A percentile compares a stretch with the other conserved stretches of the same genome.
Conservation (phyloP, 2,888 invertebrate species). For the Melieria picta region DNA sequence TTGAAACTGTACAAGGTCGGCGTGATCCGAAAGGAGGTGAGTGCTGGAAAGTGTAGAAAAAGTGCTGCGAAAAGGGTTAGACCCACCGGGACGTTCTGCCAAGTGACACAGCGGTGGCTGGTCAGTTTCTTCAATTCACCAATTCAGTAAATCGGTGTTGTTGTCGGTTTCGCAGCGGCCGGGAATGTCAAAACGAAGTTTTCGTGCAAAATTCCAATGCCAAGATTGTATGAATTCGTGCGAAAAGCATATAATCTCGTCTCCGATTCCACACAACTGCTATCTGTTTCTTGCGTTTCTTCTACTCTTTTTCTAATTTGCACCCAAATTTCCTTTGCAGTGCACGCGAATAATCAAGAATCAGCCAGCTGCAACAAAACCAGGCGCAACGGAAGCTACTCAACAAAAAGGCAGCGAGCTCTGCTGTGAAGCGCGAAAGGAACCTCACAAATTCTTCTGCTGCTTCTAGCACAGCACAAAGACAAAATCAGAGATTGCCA, state of each 20-base stretch:
- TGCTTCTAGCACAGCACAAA: slow-evolving; percentile 39
- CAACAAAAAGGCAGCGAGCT: slow-evolving; percentile 33
- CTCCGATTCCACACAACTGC: too few relatives aligned
- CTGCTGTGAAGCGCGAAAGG: slow-evolving; percentile 39
- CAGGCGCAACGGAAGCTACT: slow-evolving; percentile 2
- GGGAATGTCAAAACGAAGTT: too few relatives aligned
- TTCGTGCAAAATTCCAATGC: neutral
- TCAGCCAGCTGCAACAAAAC: slow-evolving; percentile 13
- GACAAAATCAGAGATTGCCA: too few relatives aligned
- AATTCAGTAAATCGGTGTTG: neutral
- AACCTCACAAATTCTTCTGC: slow-evolving; percentile 44
- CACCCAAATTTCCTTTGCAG: slow-evolving; percentile 28
- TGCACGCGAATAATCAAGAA: slow-evolving; percentile 18
- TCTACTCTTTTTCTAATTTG: too few relatives aligned
- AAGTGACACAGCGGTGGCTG: too few relatives aligned
- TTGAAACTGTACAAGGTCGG: slow-evolving; percentile 74
- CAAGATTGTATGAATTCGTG: neutral
- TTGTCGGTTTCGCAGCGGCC: neutral
- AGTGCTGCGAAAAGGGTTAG: too few relatives aligned
- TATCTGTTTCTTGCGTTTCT: too few relatives aligned
- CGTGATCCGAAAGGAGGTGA: slow-evolving; percentile 65
- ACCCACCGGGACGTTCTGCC: too few relatives aligned
- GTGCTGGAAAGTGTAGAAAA: neutral
- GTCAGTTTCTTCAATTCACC: neutral
- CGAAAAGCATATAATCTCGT: neutral